Evolutionary conservation across 2,797 vertebrate genomes (phyloP), one percentile per base, ranked within the genome.

Genomic region (Emys orbicularis): DNA sequence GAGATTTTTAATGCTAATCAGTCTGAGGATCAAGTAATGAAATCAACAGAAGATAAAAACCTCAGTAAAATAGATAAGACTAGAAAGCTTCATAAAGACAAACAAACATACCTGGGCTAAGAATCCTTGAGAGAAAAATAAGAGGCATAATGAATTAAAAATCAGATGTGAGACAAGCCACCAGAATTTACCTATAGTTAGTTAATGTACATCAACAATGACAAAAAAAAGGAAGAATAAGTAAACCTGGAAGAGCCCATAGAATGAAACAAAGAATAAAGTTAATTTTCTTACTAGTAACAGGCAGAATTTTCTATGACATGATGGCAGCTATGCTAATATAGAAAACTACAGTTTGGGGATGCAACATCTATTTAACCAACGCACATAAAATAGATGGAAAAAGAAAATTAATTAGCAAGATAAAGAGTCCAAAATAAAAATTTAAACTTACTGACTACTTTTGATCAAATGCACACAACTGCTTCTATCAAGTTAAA

Each of bases 11-110:
- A 90, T 80, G 23, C 25, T 56, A 52, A 72, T 79, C 81, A 90
- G 83, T 61, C 49, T 81, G 27, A 92, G 72, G 56, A n/a, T 88
- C 53, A 87, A 89, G 91, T 81, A 9, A 1, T 68, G 92, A 97
- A 91, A 92, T 79, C 83, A 95, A 88, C 86, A 93, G 3, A 23
- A 93, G 76, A 88, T 86, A 81, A 94, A 93, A 95, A 90, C 52
- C 87, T 56, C 81, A 77, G 72, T 92, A 84, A 87, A 92, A 94
- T 79, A 86, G n/a, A 13, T 81, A 88, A 84, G n/a, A 76, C 54
- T 29, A 50, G 34, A 92, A 90, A 94, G 65, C 81, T 92, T 91
- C 88, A n/a, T 56, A 95, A 91, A 86, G 90, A 77, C 76, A 95
- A 96, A 93, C 54, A 92, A 88, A 68, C 56, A 29, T 37, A 68